Base-by-base conservation (phyloP, 2,797 vertebrate species). In the Sebastes trivittatus region DNA sequence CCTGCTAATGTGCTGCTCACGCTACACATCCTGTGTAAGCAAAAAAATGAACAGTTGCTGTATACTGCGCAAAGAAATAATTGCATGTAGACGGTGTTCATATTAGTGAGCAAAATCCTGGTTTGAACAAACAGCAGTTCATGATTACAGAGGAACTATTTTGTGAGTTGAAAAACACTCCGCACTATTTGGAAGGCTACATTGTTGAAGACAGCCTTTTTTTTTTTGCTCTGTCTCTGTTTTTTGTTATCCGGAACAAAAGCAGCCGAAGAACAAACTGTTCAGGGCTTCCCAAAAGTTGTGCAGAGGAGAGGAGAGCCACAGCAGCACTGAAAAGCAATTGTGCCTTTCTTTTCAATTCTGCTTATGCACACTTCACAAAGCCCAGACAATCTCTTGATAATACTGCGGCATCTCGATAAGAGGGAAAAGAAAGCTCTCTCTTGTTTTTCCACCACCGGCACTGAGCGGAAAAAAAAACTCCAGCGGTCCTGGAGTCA, bases 331-430 rank as follows among this genome's bases (percentile, higher is more conserved):
- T 61, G 77, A 80, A 83, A 89, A 88, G 83, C 60, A 90, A 88
- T 81, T 88, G 79, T 86, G 81, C 83, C 63, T 87, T 86, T 92
- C 71, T 88, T 92, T 90, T 89, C 82, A 84, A 85, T 88, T 86
- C 85, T 70, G 80, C 79, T 72, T 74, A 74, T 58, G 80, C 80
- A 73, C 87, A 88, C 83, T 90, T 87, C 88, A 92, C 87, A 93
- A 91, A 91, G 90, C 82, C 85, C 30, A 73, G 72, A 79, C 80
- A 87, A 92, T 92, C 88, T 91, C 88, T 82, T 86, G 87, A 92
- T 89, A 89, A 91, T 85, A 77, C 85, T 16, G 7, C 66, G 1
- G 70, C 78, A 92, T 89, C 89, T 87, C 68, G 73, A 90, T 88
- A 87, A 90, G 87, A 64, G 88, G 72, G 46, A 49, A 69, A 82